Evolutionary conservation across 2,888 invertebrate genomes (phyloP).

Genomic region (Thera britannica): DNA sequence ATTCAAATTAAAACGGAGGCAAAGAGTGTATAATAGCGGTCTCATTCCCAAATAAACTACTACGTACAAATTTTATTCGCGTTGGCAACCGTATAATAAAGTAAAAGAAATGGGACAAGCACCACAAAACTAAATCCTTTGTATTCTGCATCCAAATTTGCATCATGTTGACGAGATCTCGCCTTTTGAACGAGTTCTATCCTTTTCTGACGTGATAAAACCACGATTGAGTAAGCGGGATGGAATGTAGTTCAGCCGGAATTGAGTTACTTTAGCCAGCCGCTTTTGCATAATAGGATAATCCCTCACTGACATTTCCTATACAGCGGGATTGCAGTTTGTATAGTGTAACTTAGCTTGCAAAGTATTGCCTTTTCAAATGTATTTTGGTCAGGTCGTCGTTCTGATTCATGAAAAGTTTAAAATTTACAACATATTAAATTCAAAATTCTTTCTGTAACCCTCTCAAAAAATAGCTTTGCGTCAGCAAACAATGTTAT

Average conservation of each 20-base stretch:
- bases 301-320: conserved; percentile 48
- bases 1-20: conserved; percentile 28
- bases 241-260: conserved; percentile 33
- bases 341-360: conserved; percentile 25
- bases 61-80: conserved; percentile 42
- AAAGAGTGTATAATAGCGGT: conserved; percentile 28
- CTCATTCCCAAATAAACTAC: conserved; percentile 33
- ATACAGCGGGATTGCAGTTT: conserved; percentile 39
- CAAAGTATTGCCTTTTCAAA: conserved; percentile 25
- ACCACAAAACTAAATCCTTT: conserved; percentile 47
- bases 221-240: conserved; percentile 31
- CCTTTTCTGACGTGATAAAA: conserved; percentile 34
- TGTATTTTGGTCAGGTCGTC: conserved; percentile 3
- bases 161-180: conserved; percentile 43
- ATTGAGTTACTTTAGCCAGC: conserved; percentile 47
- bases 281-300: conserved; percentile 57
- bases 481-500: no score
- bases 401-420: no score
- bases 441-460: no score
- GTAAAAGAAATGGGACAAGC: conserved; percentile 47
- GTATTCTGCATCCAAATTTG: conserved; percentile 50
- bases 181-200: conserved; percentile 34
- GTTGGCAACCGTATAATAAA: conserved; percentile 41
- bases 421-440: no score
- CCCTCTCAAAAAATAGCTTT: no score